Percentiles rank a stretch among this genome's conserved stretches.
These are phyloP conservation scores for Zootoca vivipara DNA, from an alignment of 2,113 vertebrate genomes.

Conservation along the genomic window DNA sequence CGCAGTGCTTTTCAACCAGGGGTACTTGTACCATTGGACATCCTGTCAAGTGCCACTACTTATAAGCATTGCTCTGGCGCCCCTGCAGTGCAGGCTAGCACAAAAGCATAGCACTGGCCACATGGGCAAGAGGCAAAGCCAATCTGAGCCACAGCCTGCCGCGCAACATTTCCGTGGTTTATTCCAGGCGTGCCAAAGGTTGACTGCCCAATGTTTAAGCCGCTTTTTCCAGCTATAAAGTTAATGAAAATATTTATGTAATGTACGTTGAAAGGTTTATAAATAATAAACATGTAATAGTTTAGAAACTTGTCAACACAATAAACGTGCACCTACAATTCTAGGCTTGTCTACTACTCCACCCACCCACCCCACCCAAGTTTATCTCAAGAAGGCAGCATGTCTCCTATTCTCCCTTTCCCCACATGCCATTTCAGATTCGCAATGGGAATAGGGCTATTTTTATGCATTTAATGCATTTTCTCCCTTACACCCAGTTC, in stretches of 20 bases:
- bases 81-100: not conserved
- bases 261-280: slow-evolving; percentile 67
- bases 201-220: slow-evolving; percentile 34
- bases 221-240: slow-evolving; percentile 52
- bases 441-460: not conserved
- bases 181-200: not conserved
- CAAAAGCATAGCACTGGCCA: not conserved
- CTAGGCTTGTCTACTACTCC: slow-evolving; percentile 37
- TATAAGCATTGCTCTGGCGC: not conserved
- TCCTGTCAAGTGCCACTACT: not conserved
- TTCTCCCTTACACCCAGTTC: not conserved
- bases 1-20: not conserved
- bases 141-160: too few relatives aligned
- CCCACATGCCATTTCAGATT: slow-evolving; percentile 15
- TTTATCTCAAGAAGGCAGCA: not conserved
- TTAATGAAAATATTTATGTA: slow-evolving; percentile 52
- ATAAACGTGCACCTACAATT: slow-evolving; percentile 53
- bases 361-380: slow-evolving; percentile 22
- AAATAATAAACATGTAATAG: slow-evolving; percentile 63
- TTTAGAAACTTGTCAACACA: slow-evolving; percentile 51
- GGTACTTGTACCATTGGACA: not conserved
- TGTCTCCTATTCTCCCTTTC: not conserved
- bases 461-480: not conserved
- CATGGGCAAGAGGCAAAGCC: not conserved
- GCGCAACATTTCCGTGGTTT: not conserved